A percentile compares a stretch with the other conserved stretches of the same genome.
phyloP scores from a whole-genome alignment of 2,888 invertebrate species.

The Petrolisthes manimaculis region DNA sequence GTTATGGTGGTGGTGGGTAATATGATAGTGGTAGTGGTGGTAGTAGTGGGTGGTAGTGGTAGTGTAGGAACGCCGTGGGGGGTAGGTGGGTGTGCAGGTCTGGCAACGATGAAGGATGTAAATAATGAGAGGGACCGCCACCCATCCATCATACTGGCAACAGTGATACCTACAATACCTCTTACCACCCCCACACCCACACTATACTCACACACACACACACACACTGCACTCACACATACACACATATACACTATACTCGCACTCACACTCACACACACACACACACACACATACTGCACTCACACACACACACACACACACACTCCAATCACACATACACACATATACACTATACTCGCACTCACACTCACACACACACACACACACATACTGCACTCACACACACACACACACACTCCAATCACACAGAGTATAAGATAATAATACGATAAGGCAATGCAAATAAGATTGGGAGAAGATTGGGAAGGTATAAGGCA shows the following conservation, averaged over 20 bases:
- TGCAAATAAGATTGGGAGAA: background rate
- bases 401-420: background rate
- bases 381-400: background rate
- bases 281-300: too few relatives aligned
- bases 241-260: background rate
- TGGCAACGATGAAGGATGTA: slow-evolving; percentile 16
- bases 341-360: too few relatives aligned
- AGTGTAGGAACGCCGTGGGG: too few relatives aligned
- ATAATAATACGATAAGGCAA: background rate
- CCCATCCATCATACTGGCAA: slow-evolving; percentile 17
- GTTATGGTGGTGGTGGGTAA: too few relatives aligned
- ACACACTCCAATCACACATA: too few relatives aligned
- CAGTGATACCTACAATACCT: slow-evolving; percentile 17
- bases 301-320: too few relatives aligned
- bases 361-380: background rate
- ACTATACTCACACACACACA: background rate
- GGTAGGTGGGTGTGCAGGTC: too few relatives aligned
- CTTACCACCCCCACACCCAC: background rate
- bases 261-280: too few relatives aligned
- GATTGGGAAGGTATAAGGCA: background rate
- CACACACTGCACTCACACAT: background rate
- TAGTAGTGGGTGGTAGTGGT: too few relatives aligned
- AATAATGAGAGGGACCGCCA: slow-evolving; percentile 15
- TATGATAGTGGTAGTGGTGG: too few relatives aligned
- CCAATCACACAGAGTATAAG: background rate